Evolutionary conservation across 2,797 vertebrate species (phyloP).

Genomic region (Erethizon dorsatum): DNA sequence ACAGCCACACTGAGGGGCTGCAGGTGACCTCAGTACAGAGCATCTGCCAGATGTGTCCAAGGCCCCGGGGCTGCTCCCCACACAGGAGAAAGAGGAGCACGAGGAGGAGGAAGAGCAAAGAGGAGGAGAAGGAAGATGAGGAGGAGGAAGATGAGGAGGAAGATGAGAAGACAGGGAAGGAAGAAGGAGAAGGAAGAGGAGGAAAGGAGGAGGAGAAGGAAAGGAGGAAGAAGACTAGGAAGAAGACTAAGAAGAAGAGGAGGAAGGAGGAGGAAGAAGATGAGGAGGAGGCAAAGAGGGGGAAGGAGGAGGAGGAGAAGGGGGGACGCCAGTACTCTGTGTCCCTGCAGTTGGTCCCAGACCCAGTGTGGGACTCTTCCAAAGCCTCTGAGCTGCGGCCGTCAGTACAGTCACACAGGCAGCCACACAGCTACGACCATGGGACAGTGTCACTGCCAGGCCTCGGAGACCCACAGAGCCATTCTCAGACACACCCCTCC

Average conservation of each 20-base stretch:
- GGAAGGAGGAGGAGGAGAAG: background rate
- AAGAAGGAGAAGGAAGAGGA: background rate
- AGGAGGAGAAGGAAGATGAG: background rate
- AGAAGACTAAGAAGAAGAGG: background rate
- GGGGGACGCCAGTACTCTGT: fast-evolving
- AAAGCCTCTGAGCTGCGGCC: background rate
- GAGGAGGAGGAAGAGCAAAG: too few species aligned
- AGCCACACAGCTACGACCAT: background rate
- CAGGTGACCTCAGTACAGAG: background rate
- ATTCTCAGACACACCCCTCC: background rate
- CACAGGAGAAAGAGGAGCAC: background rate
- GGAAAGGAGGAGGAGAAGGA: background rate
- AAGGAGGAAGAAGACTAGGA: background rate
- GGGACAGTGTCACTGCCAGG: background rate
- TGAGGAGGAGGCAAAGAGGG: background rate
- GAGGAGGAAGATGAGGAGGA: too few species aligned
- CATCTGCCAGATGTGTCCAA: background rate
- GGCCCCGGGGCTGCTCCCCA: background rate
- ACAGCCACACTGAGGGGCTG: background rate
- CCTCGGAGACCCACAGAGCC: background rate
- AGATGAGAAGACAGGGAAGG: fast-evolving
- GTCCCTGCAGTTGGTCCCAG: background rate
- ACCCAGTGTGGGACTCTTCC: background rate
- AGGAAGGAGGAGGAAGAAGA: background rate
- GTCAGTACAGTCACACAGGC: background rate